These are phyloP conservation scores for Anarsia innoxiella DNA, from an alignment of 2,888 invertebrate genomes.

Conservation along the genomic window DNA sequence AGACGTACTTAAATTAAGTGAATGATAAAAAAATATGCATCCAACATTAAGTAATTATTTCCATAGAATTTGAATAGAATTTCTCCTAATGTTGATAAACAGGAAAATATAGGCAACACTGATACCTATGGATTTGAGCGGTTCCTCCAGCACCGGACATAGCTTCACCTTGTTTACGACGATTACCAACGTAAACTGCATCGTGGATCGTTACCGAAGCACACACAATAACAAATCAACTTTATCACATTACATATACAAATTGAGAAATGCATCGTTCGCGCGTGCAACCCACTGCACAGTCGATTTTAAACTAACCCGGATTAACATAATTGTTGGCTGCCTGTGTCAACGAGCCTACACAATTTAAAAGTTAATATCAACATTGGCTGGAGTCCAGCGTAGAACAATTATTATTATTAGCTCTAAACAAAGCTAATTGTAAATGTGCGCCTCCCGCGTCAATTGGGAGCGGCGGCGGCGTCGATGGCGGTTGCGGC, in stretches of 20 bases:
- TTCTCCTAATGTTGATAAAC: too few species aligned
- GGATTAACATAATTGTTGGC: conserved; percentile 62
- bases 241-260: conserved; percentile 50
- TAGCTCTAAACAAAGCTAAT: conserved; percentile 62
- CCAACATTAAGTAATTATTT: neutral
- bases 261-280: conserved; percentile 57
- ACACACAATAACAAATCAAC: conserved; percentile 37
- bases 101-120: too few species aligned
- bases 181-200: conserved; percentile 70
- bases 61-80: too few species aligned
- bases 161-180: conserved; percentile 66
- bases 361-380: conserved; percentile 51
- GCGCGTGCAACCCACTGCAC: conserved; percentile 54
- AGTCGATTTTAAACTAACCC: conserved; percentile 61
- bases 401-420: conserved; percentile 57
- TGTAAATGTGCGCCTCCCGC: conserved; percentile 68
- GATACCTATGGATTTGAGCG: conserved; percentile 56
- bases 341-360: conserved; percentile 46
- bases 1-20: neutral
- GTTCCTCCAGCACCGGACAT: conserved; percentile 59
- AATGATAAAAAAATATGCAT: neutral
- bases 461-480: conserved; percentile 59
- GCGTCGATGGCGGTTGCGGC: too few species aligned
- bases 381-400: conserved; percentile 53
- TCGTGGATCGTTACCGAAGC: conserved; percentile 46